A percentile compares a stretch with the other conserved stretches of the same genome.
Conservation (phyloP, 2,888 invertebrate genomes). For the Limnephilus rhombicus region DNA sequence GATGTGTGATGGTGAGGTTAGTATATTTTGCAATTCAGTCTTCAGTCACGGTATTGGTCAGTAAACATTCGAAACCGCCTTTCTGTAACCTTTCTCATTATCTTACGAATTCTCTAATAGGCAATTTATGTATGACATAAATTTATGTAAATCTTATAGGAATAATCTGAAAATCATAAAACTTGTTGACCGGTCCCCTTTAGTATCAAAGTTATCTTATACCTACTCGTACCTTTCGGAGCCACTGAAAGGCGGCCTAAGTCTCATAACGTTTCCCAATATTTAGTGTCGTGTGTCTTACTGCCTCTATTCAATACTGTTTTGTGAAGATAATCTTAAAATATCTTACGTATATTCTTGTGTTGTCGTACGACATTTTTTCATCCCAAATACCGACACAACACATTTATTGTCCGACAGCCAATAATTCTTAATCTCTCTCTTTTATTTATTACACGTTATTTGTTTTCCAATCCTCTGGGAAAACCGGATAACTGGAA, state of each 20-base stretch:
- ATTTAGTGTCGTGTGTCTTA: neutral
- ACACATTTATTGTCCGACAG: neutral
- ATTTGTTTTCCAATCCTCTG: neutral
- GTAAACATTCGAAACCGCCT: neutral
- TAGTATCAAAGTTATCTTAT: neutral
- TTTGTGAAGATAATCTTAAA: neutral
- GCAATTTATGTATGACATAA: neutral
- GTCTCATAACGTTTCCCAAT: too few relatives aligned
- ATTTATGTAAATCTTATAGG: neutral
- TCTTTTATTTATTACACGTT: neutral
- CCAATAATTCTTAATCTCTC: neutral
- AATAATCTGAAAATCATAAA: neutral
- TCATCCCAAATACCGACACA: neutral
- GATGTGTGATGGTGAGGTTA: too few relatives aligned
- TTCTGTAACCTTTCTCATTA: neutral
- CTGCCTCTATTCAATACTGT: neutral
- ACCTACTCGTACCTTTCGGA: neutral
- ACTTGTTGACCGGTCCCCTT: neutral
- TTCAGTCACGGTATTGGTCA: neutral
- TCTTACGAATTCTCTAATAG: neutral
- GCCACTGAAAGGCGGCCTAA: neutral
- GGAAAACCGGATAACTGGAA: neutral
- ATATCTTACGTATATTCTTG: neutral
- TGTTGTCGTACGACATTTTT: neutral
- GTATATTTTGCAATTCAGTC: too few relatives aligned